These are phyloP conservation scores for Xiphorhynchus erythropygius DNA, from an alignment of 2,797 vertebrate species.

Conservation along the genomic window DNA sequence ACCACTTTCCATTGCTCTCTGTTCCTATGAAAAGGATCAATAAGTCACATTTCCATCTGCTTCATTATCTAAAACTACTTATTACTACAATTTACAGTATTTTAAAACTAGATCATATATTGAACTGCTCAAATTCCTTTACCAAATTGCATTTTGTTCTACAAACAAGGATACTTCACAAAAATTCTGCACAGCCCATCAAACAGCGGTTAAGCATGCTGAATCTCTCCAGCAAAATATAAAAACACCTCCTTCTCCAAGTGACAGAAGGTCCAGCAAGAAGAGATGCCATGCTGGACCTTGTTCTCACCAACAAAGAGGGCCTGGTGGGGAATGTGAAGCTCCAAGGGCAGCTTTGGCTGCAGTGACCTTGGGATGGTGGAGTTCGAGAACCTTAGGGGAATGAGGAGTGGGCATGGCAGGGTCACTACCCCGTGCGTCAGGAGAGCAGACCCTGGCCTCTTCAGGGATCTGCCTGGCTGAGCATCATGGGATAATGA, in stretches of 20 bases:
- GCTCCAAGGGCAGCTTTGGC: neutral
- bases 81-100: neutral
- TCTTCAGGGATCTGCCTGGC: neutral
- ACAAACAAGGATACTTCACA: neutral
- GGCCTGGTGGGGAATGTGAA: neutral
- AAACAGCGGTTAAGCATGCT: neutral
- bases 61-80: neutral
- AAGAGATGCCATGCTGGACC: neutral
- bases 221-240: neutral
- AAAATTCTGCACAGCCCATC: neutral
- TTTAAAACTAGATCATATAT: neutral
- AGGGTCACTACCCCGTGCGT: neutral
- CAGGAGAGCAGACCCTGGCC: neutral
- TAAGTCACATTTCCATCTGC: neutral
- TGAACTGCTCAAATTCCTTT: neutral
- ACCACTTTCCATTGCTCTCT: neutral
- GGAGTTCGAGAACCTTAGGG: neutral
- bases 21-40: neutral
- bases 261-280: neutral
- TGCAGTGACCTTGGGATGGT: neutral
- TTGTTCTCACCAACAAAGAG: neutral
- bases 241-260: neutral
- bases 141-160: neutral
- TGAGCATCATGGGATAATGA: neutral
- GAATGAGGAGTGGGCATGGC: rapidly evolving